phyloP scores from a whole-genome alignment of 2,113 vertebrate species.

The Pseudorhombus dupliciocellatus region DNA sequence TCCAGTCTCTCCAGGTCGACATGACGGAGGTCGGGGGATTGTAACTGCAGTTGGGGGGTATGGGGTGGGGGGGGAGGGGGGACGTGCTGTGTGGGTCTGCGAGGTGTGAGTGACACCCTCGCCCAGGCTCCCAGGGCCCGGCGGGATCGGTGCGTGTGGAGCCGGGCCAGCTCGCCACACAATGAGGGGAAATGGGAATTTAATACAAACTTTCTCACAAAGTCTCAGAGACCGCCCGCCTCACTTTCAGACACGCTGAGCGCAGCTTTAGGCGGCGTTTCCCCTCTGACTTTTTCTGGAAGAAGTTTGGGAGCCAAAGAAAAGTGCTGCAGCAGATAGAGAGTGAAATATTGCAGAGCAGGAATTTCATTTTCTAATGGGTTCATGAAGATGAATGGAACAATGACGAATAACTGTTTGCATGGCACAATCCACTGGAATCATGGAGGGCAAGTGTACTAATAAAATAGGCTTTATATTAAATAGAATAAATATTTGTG shows the following conservation, averaged over 20 bases:
- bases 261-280: not conserved
- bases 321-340: not conserved
- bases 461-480: not conserved
- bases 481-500: no score
- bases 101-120: constrained; percentile 67
- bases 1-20: not conserved
- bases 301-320: not conserved
- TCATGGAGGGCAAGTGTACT: not conserved
- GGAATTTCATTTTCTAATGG: not conserved
- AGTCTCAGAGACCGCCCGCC: constrained; percentile 67
- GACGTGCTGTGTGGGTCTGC: constrained; percentile 8
- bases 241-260: constrained; percentile 19
- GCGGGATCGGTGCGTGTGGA: constrained; percentile 79
- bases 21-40: constrained; percentile 40
- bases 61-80: not conserved
- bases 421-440: not conserved
- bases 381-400: not conserved
- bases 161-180: constrained; percentile 76
- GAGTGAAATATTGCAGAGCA: not conserved
- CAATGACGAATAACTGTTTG: not conserved
- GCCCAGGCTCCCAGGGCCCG: constrained; percentile 53
- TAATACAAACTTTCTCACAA: constrained; percentile 86
- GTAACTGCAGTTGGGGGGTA: constrained; percentile 4
- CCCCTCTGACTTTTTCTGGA: not conserved
- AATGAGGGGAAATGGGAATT: constrained; percentile 85